phyloP scores from a whole-genome alignment of 1,140 invertebrate genomes.

The Papilio polyxenes region DNA sequence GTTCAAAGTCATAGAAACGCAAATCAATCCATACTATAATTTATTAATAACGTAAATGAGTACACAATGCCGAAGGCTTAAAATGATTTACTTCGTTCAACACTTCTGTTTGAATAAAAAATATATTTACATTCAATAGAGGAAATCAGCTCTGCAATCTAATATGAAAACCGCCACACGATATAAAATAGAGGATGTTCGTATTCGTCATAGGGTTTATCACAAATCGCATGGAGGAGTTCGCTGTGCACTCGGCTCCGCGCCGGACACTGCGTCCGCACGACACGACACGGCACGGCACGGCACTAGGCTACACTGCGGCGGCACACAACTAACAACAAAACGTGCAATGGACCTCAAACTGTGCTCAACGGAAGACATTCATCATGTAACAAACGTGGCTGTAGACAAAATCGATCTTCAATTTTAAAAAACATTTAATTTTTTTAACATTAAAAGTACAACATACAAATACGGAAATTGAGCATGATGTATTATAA shows the following conservation, averaged over 20 bases:
- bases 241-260: constrained; percentile 75
- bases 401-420: constrained; percentile 62
- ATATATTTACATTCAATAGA: constrained; percentile 77
- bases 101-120: constrained; percentile 75
- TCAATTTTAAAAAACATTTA: constrained; percentile 66
- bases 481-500: constrained; percentile 77
- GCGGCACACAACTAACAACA: constrained; percentile 58
- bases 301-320: constrained; percentile 33
- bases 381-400: constrained; percentile 76
- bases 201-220: constrained; percentile 69
- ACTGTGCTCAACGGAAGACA: constrained; percentile 80
- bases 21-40: constrained; percentile 75
- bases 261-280: background rate
- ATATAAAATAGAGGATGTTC: constrained; percentile 66
- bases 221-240: constrained; percentile 73
- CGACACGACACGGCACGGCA: constrained; percentile 47
- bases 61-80: constrained; percentile 79
- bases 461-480: constrained; percentile 77
- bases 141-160: constrained; percentile 77
- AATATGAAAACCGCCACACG: constrained; percentile 70
- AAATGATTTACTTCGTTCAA: constrained; percentile 78
- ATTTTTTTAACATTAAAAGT: constrained; percentile 72
- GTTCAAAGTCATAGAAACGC: constrained; percentile 56
- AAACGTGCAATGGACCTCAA: constrained; percentile 74
- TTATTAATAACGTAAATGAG: constrained; percentile 81